Base-by-base conservation (phyloP, 2,797 vertebrate species). In the Sternarchorhynchus goeldii region DNA sequence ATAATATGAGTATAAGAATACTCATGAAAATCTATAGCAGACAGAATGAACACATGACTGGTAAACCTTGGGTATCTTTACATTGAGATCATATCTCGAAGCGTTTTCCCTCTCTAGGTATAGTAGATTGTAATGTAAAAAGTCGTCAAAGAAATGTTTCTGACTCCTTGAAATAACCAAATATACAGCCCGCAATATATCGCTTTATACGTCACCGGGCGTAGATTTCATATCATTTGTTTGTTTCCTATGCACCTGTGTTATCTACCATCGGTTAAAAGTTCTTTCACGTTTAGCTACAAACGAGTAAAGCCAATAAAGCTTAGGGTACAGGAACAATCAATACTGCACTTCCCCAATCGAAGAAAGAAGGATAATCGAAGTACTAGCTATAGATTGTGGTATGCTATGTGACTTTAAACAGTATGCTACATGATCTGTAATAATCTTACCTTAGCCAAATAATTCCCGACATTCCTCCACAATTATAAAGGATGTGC, bases 281-380 rank as follows among this genome's bases (percentile, higher is more conserved):
- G 14, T 31, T 32, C 45, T n/a, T 55, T 55, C 8, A 25, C 25
- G 2, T 31, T n/a, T 6, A 31, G 16, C 36, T 16, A 31, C 65
- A 50, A 68, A 68, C 16, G 41, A 17, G 41, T 25, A 18, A 67
- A 21, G 6, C 12, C n/a, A 53, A 7, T 20, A 62, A 20, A 2
- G 21, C n/a, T 20, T n/a, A 41, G 12, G 21, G 17, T 7, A 45
- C 20, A 69, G 62, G 12, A 55, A 6, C 18, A 45, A 56, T 77
- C 74, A 53, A 74, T 70, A 32, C 3, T 20, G 8, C 18, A 77
- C 70, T 80, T 83, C 75, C 70, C 65, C 64, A 68, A 25, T 16
- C 21, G 50, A 60, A 58, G 14, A 31, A 58, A 25, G 14, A 57
- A 1, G 53, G 45, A 73, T 79, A 53, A 68, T 16, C 56, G 6